Conservation (phyloP, 2,113 vertebrate genomes). For the Poicephalus gulielmi region DNA sequence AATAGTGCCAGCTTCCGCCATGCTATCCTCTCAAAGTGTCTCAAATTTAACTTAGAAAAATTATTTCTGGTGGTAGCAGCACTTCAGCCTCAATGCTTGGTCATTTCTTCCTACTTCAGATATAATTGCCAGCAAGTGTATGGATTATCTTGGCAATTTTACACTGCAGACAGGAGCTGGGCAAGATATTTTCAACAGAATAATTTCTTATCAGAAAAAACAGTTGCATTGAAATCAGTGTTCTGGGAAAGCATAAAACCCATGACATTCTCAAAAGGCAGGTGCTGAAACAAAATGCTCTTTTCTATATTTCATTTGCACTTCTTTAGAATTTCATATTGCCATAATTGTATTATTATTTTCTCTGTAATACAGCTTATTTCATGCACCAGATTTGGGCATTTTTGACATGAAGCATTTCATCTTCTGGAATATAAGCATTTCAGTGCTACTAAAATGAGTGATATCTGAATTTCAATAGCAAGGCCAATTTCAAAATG, state of each 20-base stretch:
- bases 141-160: constrained; percentile 21
- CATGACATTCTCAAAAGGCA: not conserved
- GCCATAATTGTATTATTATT: not conserved
- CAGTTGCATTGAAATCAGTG: constrained; percentile 7
- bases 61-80: constrained; percentile 3
- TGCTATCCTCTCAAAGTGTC: not conserved
- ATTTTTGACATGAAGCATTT: not conserved
- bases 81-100: constrained; percentile 4
- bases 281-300: not conserved
- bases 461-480: not conserved
- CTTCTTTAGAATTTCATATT: not conserved
- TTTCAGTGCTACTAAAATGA: not conserved
- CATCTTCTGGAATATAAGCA: not conserved
- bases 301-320: not conserved
- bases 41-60: constrained; percentile 46
- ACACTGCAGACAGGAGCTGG: not conserved
- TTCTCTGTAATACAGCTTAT: not conserved
- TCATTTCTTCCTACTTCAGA: constrained; percentile 28
- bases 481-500: not conserved
- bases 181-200: not conserved
- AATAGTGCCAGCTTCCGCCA: constrained; percentile 30
- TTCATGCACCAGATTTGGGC: not conserved
- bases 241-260: not conserved
- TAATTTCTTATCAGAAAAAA: constrained; percentile 36
- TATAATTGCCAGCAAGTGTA: constrained; percentile 8